Base-by-base conservation (phyloP, 2,113 vertebrate species). In the Pseudorasbora parva region DNA sequence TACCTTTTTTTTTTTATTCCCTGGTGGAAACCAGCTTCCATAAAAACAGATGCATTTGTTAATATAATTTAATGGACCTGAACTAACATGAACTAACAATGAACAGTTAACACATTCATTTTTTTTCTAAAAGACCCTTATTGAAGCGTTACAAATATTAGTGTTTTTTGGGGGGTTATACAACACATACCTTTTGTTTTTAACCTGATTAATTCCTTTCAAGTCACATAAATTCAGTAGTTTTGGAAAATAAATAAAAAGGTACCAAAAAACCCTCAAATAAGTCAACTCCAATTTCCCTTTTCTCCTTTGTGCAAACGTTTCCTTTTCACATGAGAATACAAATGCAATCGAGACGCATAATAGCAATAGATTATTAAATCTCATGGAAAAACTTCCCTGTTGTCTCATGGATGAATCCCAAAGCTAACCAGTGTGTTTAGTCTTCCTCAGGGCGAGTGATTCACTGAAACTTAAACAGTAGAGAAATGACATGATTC, bases 401-500 rank as follows among this genome's bases (percentile, higher is more conserved):
- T 45, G 30, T 43, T 21, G 25, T 66, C 54, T 21, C 51, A 57
- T 62, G 69, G 23, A 30, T 4, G 1, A 30, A 27, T 33, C 77
- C 25, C 62, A 41, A 23, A 82, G 41, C 81, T 23, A 69, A 75
- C 72, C 82, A 41, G n/a, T 41, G 7, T 84, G 82, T 84, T 84
- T 82, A 87, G 86, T 60, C 60, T 49, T 81, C 71, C 66, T 81
- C 37, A 37, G 51, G 9, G 64, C 11, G 51, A 54, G 47, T 86
- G 64, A 87, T 51, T 87, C 82, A 84, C 64, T 23, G 41, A 49
- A 84, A 64, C 41, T 62, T 57, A 66, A 81, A 41, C 78, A 21
- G 75, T 6, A 72, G 76, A 30, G 11, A 47, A 73, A 57, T 66
- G 5, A 51, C 17, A 49, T 84, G 82, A 87, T 71, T 87, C 78